These are phyloP conservation scores for Sus cebifrons DNA, from an alignment of 2,797 vertebrate species.

Conservation along the genomic window DNA sequence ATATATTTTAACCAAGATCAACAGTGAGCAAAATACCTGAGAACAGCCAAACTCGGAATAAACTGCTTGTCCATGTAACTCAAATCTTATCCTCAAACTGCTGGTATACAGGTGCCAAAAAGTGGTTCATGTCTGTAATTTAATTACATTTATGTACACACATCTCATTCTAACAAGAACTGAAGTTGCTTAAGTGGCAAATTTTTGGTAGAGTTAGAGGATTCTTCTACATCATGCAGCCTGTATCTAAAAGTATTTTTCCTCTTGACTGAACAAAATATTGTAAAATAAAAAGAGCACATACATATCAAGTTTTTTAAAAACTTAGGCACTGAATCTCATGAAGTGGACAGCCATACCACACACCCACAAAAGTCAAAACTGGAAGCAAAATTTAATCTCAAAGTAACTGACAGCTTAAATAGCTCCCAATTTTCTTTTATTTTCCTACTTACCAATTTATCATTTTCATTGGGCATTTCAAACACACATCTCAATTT, in stretches of 20 bases:
- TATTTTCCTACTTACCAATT: slow-evolving; percentile 94
- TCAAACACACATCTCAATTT: slow-evolving; percentile 99
- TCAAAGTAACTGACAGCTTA: slow-evolving; percentile 3
- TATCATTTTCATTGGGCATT: slow-evolving; percentile 98
- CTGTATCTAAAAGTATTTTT: slow-evolving; percentile 25
- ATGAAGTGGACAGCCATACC: neutral
- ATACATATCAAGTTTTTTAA: neutral
- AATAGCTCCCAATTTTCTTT: slow-evolving; percentile 23
- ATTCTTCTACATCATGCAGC: neutral
- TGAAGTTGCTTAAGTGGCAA: neutral
- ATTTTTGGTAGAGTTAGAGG: neutral
- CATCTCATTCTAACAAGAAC: slow-evolving; percentile 13
- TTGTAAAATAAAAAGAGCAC: neutral
- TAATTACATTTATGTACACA: neutral
- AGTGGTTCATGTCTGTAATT: neutral
- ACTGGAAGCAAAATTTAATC: slow-evolving; percentile 27
- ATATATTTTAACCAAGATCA: slow-evolving; percentile 52
- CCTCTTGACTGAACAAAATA: slow-evolving; percentile 48
- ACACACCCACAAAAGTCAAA: neutral
- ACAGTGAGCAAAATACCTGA: slow-evolving; percentile 18
- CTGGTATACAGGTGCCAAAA: slow-evolving; percentile 9
- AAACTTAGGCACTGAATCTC: neutral
- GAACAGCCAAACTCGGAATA: slow-evolving; percentile 36
- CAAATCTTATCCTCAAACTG: neutral
- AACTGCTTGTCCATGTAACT: slow-evolving; percentile 1